Evolutionary conservation across 2,113 vertebrate species (phyloP).

Genomic region (Greenwoodochromis staneri): DNA sequence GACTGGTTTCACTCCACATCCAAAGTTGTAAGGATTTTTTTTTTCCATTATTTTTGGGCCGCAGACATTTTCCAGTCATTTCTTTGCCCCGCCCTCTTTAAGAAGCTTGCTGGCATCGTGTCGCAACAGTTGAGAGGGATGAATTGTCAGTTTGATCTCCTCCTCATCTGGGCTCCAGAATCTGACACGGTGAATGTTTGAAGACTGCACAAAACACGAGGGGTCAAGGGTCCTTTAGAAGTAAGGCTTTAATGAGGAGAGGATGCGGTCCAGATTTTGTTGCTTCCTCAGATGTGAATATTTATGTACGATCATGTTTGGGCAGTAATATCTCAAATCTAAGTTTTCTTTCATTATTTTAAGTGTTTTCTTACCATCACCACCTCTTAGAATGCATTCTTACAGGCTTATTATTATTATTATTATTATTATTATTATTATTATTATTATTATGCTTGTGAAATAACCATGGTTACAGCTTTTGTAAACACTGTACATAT

Average conservation of each 20-base stretch:
- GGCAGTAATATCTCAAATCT: conserved; percentile 63
- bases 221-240: not conserved
- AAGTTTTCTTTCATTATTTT: conserved; percentile 52
- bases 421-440: conserved; percentile 24
- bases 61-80: not conserved
- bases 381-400: conserved; percentile 73
- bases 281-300: conserved; percentile 22
- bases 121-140: not conserved
- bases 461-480: conserved; percentile 55
- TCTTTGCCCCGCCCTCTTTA: not conserved
- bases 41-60: not conserved
- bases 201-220: not conserved
- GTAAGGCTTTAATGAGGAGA: not conserved
- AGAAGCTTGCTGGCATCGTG: not conserved
- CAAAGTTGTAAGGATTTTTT: conserved; percentile 32
- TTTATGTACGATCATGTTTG: conserved; percentile 63
- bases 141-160: not conserved
- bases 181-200: not conserved
- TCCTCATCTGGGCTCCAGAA: not conserved
- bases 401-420: conserved; percentile 16
- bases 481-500: conserved; percentile 89
- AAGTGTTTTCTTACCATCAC: conserved; percentile 8
- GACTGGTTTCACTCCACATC: conserved; percentile 54
- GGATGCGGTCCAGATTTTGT: not conserved
- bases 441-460: conserved; percentile 39